Percentiles rank a stretch among this genome's conserved stretches.
These are phyloP conservation scores for Lynx canadensis DNA, from an alignment of 2,113 vertebrate genomes.

Conservation along the genomic window DNA sequence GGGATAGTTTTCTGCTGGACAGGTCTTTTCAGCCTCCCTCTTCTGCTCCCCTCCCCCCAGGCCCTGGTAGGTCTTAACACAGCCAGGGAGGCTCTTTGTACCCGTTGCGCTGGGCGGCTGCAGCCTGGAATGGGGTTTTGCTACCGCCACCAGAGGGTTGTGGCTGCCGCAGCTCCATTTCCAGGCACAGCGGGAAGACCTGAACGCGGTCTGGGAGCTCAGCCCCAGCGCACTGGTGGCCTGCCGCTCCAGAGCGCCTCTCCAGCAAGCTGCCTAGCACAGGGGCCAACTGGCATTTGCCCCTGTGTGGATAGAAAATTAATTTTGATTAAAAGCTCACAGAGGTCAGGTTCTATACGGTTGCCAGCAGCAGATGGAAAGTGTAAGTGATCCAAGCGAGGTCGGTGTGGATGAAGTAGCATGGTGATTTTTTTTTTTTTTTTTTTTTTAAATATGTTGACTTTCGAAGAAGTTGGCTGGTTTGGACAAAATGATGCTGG, in stretches of 20 bases:
- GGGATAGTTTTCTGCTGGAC: background rate
- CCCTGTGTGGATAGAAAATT: conserved; percentile 44
- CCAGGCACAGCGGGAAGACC: background rate
- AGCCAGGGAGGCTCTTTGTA: background rate
- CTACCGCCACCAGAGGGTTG: background rate
- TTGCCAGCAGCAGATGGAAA: conserved; percentile 52
- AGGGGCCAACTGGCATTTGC: conserved; percentile 41
- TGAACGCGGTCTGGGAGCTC: background rate
- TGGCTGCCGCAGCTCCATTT: background rate
- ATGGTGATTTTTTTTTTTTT: background rate
- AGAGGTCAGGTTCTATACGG: conserved; percentile 38
- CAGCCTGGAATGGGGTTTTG: background rate
- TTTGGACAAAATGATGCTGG: conserved; percentile 48
- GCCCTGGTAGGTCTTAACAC: background rate
- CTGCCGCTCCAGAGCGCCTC: background rate
- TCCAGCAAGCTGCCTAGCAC: background rate
- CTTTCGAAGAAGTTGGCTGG: conserved; percentile 68
- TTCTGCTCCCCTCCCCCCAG: background rate
- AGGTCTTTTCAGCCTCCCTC: background rate
- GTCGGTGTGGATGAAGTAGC: conserved; percentile 9
- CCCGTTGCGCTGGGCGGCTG: background rate
- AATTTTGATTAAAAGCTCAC: conserved; percentile 61
- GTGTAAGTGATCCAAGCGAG: background rate
- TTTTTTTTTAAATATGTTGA: background rate
- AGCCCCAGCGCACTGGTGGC: background rate